A percentile compares a stretch with the other conserved stretches of the same genome.
These are phyloP conservation scores for Calliopum simillimum DNA, from an alignment of 2,888 invertebrate species.

Conservation along the genomic window DNA sequence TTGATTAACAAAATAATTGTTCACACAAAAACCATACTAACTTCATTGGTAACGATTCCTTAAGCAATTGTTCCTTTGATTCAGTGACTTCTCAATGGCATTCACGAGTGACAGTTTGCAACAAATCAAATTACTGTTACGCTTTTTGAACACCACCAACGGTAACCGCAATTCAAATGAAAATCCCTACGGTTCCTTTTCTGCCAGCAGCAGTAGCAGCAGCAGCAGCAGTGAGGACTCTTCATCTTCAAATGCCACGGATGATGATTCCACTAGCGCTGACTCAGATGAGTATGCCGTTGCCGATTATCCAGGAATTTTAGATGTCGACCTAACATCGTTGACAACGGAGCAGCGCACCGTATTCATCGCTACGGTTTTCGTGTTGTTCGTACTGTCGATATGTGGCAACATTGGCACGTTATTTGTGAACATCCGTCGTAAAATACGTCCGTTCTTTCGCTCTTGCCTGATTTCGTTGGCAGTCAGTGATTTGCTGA, in stretches of 20 bases:
- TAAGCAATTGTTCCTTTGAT: not conserved
- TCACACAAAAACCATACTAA: not conserved
- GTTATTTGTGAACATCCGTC: conserved; percentile 56
- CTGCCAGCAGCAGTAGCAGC: not conserved
- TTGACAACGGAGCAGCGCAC: conserved; percentile 44
- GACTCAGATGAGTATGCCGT: conserved; percentile 34
- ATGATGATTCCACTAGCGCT: conserved; percentile 17
- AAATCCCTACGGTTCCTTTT: not conserved
- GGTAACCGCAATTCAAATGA: not conserved
- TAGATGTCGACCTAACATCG: conserved; percentile 47
- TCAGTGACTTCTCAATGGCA: conserved; percentile 2
- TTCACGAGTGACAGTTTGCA: conserved; percentile 11
- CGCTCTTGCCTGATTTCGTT: conserved; percentile 69
- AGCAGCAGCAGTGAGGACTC: not conserved
- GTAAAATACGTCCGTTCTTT: conserved; percentile 70
- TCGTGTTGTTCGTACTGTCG: conserved; percentile 49
- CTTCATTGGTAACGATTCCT: not conserved
- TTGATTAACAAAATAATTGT: not conserved
- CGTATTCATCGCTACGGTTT: conserved; percentile 48
- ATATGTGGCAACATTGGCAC: conserved; percentile 55
- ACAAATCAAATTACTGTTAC: conserved; percentile 6
- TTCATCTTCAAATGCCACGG: not conserved
- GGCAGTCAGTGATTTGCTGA: conserved; percentile 69
- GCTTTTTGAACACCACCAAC: not conserved
- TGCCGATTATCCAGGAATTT: conserved; percentile 47